Evolutionary conservation across 2,797 vertebrate genomes (phyloP).

Genomic region (Hemibagrus guttatus): DNA sequence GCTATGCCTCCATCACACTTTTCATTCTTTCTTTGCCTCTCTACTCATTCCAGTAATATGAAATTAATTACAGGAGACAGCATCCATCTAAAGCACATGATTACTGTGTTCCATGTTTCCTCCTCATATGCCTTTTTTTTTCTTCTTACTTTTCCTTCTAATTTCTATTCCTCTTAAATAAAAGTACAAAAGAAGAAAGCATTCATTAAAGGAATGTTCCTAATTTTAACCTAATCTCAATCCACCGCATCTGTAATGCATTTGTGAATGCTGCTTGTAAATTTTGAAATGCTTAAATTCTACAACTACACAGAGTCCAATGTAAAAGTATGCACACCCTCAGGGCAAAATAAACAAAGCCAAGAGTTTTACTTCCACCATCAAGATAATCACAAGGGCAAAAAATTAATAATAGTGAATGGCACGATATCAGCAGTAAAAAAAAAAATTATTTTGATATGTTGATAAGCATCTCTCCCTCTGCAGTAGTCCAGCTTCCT

Average conservation of each 20-base stretch:
- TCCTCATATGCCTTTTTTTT: not conserved
- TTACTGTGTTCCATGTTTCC: not conserved
- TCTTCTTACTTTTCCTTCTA: not conserved
- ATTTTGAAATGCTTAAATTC: not conserved
- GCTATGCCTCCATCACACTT: not conserved
- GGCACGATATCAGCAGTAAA: not conserved
- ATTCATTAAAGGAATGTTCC: not conserved
- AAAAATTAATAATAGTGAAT: not conserved
- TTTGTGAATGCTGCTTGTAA: not conserved
- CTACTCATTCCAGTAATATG: constrained; percentile 11
- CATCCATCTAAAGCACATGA: not conserved
- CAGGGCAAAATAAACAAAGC: not conserved
- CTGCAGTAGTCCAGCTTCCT: not conserved
- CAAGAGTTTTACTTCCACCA: not conserved
- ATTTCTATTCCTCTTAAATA: not conserved
- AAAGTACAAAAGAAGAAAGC: not conserved
- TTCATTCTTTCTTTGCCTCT: constrained; percentile 35
- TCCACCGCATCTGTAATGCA: not conserved
- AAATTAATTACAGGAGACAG: constrained; percentile 30
- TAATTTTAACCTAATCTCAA: not conserved
- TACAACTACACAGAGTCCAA: not conserved
- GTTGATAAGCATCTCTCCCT: not conserved
- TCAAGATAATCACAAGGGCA: not conserved
- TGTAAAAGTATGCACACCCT: not conserved
- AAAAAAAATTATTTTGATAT: not conserved